These are phyloP conservation scores for Noctuana brunneofusca DNA, from an alignment of 2,888 invertebrate species.

Conservation along the genomic window DNA sequence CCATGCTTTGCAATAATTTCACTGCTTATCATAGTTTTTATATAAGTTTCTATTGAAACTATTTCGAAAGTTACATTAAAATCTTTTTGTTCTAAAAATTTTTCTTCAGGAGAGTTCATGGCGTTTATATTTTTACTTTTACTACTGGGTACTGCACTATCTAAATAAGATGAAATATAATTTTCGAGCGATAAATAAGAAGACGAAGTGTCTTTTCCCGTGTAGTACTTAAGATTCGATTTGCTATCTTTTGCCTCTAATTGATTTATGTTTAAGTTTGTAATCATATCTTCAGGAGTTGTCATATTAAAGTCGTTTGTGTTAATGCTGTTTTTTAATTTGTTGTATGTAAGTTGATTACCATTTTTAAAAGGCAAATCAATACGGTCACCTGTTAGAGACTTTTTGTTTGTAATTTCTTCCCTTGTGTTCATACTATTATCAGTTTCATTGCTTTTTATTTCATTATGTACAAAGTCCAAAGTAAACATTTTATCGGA, in stretches of 20 bases:
- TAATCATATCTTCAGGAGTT: background rate
- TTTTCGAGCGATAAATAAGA: background rate
- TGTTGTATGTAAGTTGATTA: background rate
- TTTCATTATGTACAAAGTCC: background rate
- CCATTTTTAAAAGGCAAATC: too few relatives aligned
- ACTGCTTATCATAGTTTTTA: background rate
- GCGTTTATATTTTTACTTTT: background rate
- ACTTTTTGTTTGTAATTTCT: background rate
- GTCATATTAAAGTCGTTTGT: background rate
- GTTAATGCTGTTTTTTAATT: background rate
- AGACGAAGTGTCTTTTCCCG: background rate
- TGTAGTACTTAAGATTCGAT: background rate
- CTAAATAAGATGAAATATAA: background rate
- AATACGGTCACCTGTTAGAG: background rate
- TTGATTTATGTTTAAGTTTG: background rate
- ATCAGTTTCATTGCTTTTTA: background rate
- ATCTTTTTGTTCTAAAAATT: background rate
- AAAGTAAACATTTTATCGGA: background rate
- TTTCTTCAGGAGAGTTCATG: background rate
- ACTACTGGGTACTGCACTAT: background rate
- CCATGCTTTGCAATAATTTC: background rate
- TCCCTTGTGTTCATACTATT: background rate
- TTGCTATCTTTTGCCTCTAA: background rate
- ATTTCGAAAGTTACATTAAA: background rate
- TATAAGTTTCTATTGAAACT: background rate